A percentile compares a stretch with the other conserved stretches of the same genome.
Evolutionary conservation across 1,140 invertebrate genomes (phyloP).

Genomic region (Gonioctena quinquepunctata): DNA sequence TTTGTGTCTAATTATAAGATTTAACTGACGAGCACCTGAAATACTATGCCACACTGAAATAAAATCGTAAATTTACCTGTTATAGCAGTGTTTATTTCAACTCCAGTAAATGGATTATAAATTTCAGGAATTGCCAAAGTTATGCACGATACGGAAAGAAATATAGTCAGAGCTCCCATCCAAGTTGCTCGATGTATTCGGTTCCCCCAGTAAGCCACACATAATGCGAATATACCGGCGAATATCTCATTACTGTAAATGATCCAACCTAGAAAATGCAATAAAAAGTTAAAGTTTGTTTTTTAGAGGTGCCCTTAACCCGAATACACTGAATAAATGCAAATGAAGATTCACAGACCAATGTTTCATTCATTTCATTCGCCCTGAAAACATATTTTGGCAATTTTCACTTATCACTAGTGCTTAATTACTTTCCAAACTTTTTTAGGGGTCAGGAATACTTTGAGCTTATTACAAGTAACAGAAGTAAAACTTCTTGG

Average conservation of each 20-base stretch:
- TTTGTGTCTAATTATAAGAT: too few relatives aligned
- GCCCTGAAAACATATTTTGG: too few relatives aligned
- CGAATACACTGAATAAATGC: neutral
- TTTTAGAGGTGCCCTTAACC: neutral
- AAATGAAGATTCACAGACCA: neutral
- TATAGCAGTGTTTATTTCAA: constrained; percentile 20
- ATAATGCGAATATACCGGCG: constrained; percentile 59
- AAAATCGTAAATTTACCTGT: constrained; percentile 11
- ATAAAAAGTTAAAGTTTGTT: neutral
- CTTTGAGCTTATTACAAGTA: too few relatives aligned
- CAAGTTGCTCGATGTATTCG: constrained; percentile 64
- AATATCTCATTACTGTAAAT: constrained; percentile 61
- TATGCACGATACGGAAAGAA: constrained; percentile 61
- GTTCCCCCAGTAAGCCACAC: constrained; percentile 64
- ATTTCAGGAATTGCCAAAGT: constrained; percentile 62
- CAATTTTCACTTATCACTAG: too few relatives aligned
- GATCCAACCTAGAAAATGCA: constrained; percentile 61
- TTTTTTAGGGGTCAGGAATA: too few relatives aligned
- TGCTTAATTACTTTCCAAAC: too few relatives aligned
- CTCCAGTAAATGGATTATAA: constrained; percentile 29
- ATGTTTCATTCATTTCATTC: too few relatives aligned
- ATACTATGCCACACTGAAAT: too few relatives aligned
- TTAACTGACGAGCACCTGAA: too few relatives aligned
- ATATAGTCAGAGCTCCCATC: constrained; percentile 62
- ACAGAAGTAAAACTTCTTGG: too few relatives aligned